Evolutionary conservation across 1,140 invertebrate genomes (phyloP), one percentile per base, ranked within the genome.

Genomic region (Dryas iulia): DNA sequence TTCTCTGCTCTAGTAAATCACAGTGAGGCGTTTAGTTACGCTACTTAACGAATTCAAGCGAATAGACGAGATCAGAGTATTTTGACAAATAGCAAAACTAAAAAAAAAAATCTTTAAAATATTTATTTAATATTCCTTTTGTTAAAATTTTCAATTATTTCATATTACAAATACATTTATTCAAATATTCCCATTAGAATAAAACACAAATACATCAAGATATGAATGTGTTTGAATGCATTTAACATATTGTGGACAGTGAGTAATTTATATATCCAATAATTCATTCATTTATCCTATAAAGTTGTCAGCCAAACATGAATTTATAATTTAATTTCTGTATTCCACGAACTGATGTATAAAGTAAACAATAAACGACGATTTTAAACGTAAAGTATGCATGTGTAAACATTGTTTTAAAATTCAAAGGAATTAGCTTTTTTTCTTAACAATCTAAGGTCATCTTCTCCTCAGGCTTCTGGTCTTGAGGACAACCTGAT

Each of bases 171-270:
- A 8, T 18, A 47, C 39, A 47, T 18, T 7, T 47, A 47, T 21
- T 21, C 10, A 0, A 47, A 18, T 47, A 18, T 7, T 18, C 39
- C 3, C 39, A 47, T 47, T 47, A 18, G 39, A 47, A 47, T 47
- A 47, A 18, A 8, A 47, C 10, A 35, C 6, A 47, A 1, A 4
- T 21, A 47, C 14, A 47, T 47, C 39, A 21, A 47, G 39, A 47
- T 47, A 47, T 47, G 14, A 47, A 47, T 47, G 18, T 18, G 39
- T n/a, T n/a, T n/a, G n/a, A n/a, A n/a, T 47, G 14, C 39, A 33
- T 59, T 21, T 58, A 58, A 58, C 56, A 31, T 58, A 26, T 58
- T 58, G 12, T 2, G 7, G 39, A 47, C 39, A 10, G 18, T 47
- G 39, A 47, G 39, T 47, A 47, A 47, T 47, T 39, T 39, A 47